These are phyloP conservation scores for Distichodus sexfasciatus DNA, from an alignment of 2,797 vertebrate species.

Conservation along the genomic window DNA sequence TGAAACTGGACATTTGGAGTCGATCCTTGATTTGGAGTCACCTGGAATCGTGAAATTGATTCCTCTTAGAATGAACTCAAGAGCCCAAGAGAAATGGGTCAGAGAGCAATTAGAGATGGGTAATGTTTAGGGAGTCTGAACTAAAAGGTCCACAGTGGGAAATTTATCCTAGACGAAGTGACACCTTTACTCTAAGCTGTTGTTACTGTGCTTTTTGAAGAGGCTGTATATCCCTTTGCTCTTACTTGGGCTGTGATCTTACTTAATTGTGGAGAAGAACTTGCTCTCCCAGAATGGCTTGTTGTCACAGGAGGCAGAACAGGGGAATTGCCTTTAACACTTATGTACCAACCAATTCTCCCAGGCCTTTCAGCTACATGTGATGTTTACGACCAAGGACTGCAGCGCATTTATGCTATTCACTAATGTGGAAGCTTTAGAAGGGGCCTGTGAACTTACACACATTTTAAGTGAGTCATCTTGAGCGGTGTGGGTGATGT, in stretches of 20 bases:
- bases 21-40: no score
- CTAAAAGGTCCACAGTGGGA: no score
- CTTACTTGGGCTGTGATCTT: background rate
- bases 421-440: background rate
- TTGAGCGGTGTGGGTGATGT: background rate
- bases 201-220: no score
- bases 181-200: no score
- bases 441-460: background rate
- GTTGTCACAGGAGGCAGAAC: background rate
- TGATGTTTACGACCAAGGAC: background rate
- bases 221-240: background rate
- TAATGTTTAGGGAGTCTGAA: no score
- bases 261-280: background rate
- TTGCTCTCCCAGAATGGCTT: background rate
- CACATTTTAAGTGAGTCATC: background rate
- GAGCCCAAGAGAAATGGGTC: no score
- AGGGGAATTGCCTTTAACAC: background rate
- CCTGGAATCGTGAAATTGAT: no score
- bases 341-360: slow-evolving; percentile 20
- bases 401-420: background rate
- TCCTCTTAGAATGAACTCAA: no score
- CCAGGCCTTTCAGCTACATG: background rate
- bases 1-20: no score
- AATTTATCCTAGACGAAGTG: no score
- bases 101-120: no score